Evolutionary conservation across 2,797 vertebrate species (phyloP), one percentile per base, ranked within the genome.

Genomic region (Eupleurogrammus muticus): DNA sequence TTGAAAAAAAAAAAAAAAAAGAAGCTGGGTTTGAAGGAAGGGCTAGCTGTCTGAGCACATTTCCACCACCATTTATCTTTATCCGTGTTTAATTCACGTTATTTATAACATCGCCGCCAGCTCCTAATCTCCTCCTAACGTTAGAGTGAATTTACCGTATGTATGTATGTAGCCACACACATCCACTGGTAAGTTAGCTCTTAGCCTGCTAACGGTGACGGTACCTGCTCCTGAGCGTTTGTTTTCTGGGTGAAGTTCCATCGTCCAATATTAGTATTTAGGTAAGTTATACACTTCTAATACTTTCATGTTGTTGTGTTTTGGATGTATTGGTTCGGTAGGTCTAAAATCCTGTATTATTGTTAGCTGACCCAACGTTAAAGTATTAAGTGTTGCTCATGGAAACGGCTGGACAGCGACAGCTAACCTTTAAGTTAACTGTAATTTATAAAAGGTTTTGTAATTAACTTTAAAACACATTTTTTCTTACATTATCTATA

Each of bases 1-100:
- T 95, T 95, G 93, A 94, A 95, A 83, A 62, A 86, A 89, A 83
- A 72, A 58, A 52, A 93, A 94, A 95, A 83, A 62, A 86, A 89
- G 82, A 72, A 58, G 54, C 57, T 14, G 20, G 1, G 14, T 2
- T 12, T 7, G 13, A 1, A 7, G 23, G 34, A 66, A 38, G 47
- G 21, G 46, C 32, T 7, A 32, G 53, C 0, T 3, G 0, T 14
- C 5, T 12, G n/a, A 3, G 35, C 0, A 1, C 0, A 1, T 0
- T 1, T 14, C 4, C 6, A 13, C 8, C 0, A 0, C 0, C 24
- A 1, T 1, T 21, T 10, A 3, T 1, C 36, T n/a, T 34, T 3
- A 1, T 11, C 1, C 1, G 0, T n/a, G 1, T 51, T 51, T 11
- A 19, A 21, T 5, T 13, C 1, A 1, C 0, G n/a, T 46, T 8